These are phyloP conservation scores for Temnothorax rugatulus DNA, from an alignment of 2,888 invertebrate species.

Conservation along the genomic window DNA sequence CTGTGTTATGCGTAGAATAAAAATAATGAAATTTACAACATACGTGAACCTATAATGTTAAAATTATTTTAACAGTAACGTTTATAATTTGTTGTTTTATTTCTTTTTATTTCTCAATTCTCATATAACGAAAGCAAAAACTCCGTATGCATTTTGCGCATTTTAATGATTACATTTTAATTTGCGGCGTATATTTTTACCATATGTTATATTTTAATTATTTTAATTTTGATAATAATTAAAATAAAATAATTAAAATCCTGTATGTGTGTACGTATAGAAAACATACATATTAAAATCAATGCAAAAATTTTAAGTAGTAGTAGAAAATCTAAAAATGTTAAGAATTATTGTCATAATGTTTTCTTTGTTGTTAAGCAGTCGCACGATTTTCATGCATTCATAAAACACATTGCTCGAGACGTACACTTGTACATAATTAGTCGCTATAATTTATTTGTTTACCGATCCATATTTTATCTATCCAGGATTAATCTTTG, in stretches of 20 bases:
- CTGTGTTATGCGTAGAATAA: background rate
- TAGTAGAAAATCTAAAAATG: background rate
- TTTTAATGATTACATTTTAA: constrained; percentile 53
- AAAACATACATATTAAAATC: constrained; percentile 18
- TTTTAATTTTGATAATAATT: constrained; percentile 49
- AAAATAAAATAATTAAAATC: constrained; percentile 44
- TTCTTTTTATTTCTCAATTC: constrained; percentile 14
- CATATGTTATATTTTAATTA: constrained; percentile 38
- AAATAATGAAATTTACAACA: constrained; percentile 33
- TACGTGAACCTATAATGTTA: background rate
- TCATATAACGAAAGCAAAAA: constrained; percentile 46
- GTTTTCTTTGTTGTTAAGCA: background rate
- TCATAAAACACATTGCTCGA: background rate
- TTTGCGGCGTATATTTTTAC: constrained; percentile 60
- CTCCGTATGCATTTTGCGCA: constrained; percentile 12
- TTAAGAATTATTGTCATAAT: background rate
- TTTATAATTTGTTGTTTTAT: constrained; percentile 31
- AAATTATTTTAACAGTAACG: constrained; percentile 39
- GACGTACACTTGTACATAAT: background rate
- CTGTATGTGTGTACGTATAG: background rate
- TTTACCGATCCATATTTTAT: background rate
- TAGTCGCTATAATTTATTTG: background rate
- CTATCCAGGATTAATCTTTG: background rate
- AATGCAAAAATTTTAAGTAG: background rate
- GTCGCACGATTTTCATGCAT: background rate